Base-by-base conservation (phyloP, 2,797 vertebrate genomes). In the Eidolon dupreanum region DNA sequence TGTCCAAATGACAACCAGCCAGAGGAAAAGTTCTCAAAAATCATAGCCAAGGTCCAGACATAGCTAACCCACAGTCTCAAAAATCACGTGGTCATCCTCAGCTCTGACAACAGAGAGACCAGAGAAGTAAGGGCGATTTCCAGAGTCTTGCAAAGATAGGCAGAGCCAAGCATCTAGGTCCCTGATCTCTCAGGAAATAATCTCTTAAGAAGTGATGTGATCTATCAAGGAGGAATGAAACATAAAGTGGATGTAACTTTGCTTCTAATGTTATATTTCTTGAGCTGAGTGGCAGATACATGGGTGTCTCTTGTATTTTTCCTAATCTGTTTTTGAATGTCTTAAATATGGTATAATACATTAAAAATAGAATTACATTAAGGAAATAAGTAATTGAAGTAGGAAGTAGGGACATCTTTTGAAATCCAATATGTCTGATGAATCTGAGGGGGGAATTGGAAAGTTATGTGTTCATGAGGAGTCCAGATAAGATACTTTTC, bases 311-410 rank as follows among this genome's bases (percentile, higher is more conserved):
- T 51, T 90, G 0, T 31, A 81, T 71, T 90, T 95, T 85, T n/a
- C 12, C 9, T 8, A 16, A 10, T 43, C 15, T 71, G 65, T 70
- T 93, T 24, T 41, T n/a, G 0, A 63, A 20, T 51, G 2, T 88
- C 49, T 95, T 95, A 73, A 66, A 87, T 61, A 84, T 49, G 85
- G 1, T 51, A 49, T 43, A 92, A 66, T 46, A 77, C 3, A 57
- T 81, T 95, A 41, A 87, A 93, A 91, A 78, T 70, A 85, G 90
- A 90, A 53, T 94, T 38, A 31, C 9, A 46, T 59, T 79, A 55
- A 74, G 43, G 74, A 63, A 78, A 87, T 19, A 41, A 86, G 19
- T 6, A 24, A 36, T 24, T 84, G 61, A 94, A 28, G 2, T 24
- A 77, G 17, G 28, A 78, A 73, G 43, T 79, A 10, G 31, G 38